Base-by-base conservation (phyloP, 2,888 invertebrate species). In the Morpho achilles region DNA sequence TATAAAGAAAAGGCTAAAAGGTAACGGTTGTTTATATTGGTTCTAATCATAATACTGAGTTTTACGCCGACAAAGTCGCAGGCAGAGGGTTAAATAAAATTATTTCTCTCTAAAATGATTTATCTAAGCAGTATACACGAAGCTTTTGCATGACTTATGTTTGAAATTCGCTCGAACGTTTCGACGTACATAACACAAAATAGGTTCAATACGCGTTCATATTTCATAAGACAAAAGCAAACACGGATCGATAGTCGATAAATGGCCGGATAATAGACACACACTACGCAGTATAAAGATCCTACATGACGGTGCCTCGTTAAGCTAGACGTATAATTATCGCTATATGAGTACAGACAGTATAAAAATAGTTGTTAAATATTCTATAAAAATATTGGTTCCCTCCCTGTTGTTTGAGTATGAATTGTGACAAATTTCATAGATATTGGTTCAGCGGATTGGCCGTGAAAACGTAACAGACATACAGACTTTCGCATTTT, bases 171-270 rank as follows among this genome's bases (percentile, higher is more conserved):
- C 39, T 52, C 52, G 44, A 52, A 52, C 52, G 16, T 16, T 16
- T 16, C 43, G 44, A 44, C 45, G 44, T 47, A 40, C 53, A 53
- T 40, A 42, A 47, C 45, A 54, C 58, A 54, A 58, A 52, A 53
- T 43, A 53, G 16, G 44, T 40, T 41, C 50, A 47, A 56, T 43
- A 53, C 41, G 52, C 56, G 54, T 60, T 56, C 55, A 63, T 58
- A 56, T 60, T 56, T 56, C 58, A 60, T 50, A 63, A 63, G 62
- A 63, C 62, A 63, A 54, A 60, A 53, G 62, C 60, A 53, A 53
- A 50, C 39, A 44, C 45, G 56, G 60, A 62, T 62, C 62, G 60
- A 60, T 62, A 53, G 44, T 44, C 50, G 58, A 56, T 56, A 62
- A 60, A 60, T 62, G 50, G 58, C 43, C 47, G 41, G 55, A 55